Percentiles rank a stretch among this genome's conserved stretches.
These are phyloP conservation scores for Littorina saxatilis DNA, from an alignment of 1,140 invertebrate species.

Conservation along the genomic window DNA sequence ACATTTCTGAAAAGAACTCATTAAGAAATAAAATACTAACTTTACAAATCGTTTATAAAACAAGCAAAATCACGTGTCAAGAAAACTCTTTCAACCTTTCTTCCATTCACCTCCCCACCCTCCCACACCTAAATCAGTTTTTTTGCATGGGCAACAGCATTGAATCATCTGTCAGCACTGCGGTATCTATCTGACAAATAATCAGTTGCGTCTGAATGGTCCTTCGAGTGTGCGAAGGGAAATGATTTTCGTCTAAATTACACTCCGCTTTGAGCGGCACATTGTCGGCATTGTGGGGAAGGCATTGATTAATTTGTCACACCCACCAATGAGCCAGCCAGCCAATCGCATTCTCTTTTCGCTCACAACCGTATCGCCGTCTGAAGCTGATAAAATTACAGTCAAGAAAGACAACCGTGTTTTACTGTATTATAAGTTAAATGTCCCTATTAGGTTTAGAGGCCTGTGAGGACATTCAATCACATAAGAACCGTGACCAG, in stretches of 20 bases:
- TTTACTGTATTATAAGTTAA: too few species aligned
- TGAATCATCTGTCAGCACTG: neutral
- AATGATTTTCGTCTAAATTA: conserved; percentile 21
- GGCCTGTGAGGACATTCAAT: too few species aligned
- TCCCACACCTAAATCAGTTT: too few species aligned
- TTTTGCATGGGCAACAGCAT: neutral
- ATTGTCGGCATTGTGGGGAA: neutral
- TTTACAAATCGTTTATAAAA: too few species aligned
- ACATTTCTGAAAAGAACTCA: neutral
- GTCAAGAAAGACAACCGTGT: neutral
- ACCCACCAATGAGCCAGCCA: neutral
- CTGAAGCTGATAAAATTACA: neutral
- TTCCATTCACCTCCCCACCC: too few species aligned
- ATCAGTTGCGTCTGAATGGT: neutral
- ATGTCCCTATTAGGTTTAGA: too few species aligned
- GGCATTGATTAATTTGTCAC: conserved; percentile 20
- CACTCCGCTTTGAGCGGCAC: neutral
- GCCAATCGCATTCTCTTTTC: conserved; percentile 1
- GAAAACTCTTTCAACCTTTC: too few species aligned
- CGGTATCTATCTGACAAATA: neutral
- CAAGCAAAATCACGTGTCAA: too few species aligned
- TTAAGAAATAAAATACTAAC: too few species aligned
- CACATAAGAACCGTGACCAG: too few species aligned
- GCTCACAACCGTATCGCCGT: neutral
- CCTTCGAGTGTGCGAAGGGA: neutral